phyloP scores from a whole-genome alignment of 2,888 invertebrate genomes.

The Caenorhabditis plicata region DNA sequence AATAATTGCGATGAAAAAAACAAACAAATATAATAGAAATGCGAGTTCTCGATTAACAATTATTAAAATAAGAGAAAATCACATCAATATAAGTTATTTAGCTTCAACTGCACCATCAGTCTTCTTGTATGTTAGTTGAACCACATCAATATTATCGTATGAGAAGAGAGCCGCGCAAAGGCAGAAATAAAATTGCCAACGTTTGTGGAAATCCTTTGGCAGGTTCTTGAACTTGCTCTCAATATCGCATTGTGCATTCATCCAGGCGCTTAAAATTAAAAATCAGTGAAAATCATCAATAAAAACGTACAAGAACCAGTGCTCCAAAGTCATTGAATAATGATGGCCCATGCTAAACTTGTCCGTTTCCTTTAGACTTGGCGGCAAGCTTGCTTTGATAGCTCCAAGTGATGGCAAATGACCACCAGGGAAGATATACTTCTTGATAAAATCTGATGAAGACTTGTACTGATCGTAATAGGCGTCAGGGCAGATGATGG shows the following conservation, averaged over 20 bases:
- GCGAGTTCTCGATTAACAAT: no score
- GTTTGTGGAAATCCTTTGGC: conserved; percentile 45
- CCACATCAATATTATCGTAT: conserved; percentile 50
- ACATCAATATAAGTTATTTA: no score
- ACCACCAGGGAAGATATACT: conserved; percentile 62
- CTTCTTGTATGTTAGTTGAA: conserved; percentile 44
- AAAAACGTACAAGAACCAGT: conserved; percentile 50
- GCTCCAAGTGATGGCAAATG: conserved; percentile 54
- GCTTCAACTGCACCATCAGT: conserved; percentile 4
- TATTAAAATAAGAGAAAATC: neutral
- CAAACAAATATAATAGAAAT: conserved; percentile 4
- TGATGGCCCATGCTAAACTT: conserved; percentile 42
- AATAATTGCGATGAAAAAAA: no score
- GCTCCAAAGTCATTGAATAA: conserved; percentile 54
- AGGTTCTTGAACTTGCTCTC: conserved; percentile 34
- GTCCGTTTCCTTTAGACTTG: conserved; percentile 18
- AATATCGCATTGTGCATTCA: conserved; percentile 27
- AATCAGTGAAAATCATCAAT: neutral
- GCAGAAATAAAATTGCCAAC: conserved; percentile 60
- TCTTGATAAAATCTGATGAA: conserved; percentile 58
- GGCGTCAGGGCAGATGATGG: conserved; percentile 54
- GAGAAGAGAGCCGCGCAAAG: conserved; percentile 55
- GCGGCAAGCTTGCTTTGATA: conserved; percentile 28
- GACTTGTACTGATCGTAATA: conserved; percentile 53
- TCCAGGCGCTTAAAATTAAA: conserved; percentile 46